Evolutionary conservation across 2,797 vertebrate genomes (phyloP).

Genomic region (Hippoglossus hippoglossus): DNA sequence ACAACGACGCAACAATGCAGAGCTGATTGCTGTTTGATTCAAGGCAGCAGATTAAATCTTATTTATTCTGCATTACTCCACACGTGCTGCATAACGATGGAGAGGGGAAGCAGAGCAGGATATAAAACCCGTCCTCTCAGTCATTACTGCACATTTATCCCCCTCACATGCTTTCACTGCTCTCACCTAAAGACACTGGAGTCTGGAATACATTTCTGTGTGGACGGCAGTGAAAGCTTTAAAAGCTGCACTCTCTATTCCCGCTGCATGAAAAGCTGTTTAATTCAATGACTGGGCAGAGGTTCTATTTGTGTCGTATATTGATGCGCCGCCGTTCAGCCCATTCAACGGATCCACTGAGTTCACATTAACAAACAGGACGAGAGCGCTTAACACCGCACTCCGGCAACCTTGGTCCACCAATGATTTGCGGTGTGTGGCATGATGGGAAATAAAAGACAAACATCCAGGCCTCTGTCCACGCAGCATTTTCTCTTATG

Average conservation of each 20-base stretch:
- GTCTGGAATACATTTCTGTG: slow-evolving; percentile 3
- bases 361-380: slow-evolving; percentile 42
- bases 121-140: slow-evolving; percentile 30
- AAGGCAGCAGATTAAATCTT: slow-evolving; percentile 30
- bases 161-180: not conserved
- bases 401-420: slow-evolving; percentile 17
- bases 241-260: slow-evolving; percentile 40
- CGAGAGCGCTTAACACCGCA: slow-evolving; percentile 18
- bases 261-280: slow-evolving; percentile 40
- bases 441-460: not conserved
- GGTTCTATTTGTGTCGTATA: slow-evolving; percentile 23
- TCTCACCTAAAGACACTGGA: slow-evolving; percentile 10
- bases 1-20: slow-evolving; percentile 29
- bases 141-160: slow-evolving; percentile 27
- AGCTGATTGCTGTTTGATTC: slow-evolving; percentile 49
- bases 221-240: slow-evolving; percentile 10
- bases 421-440: slow-evolving; percentile 1
- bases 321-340: slow-evolving; percentile 5
- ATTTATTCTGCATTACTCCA: slow-evolving; percentile 45
- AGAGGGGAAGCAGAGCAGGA: slow-evolving; percentile 25
- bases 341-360: slow-evolving; percentile 26
- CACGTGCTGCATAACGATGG: slow-evolving; percentile 27
- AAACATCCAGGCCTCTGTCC: slow-evolving; percentile 23
- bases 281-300: slow-evolving; percentile 30
- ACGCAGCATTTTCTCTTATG: slow-evolving; percentile 22